phyloP scores from a whole-genome alignment of 2,797 vertebrate species.

The Antrozous pallidus region DNA sequence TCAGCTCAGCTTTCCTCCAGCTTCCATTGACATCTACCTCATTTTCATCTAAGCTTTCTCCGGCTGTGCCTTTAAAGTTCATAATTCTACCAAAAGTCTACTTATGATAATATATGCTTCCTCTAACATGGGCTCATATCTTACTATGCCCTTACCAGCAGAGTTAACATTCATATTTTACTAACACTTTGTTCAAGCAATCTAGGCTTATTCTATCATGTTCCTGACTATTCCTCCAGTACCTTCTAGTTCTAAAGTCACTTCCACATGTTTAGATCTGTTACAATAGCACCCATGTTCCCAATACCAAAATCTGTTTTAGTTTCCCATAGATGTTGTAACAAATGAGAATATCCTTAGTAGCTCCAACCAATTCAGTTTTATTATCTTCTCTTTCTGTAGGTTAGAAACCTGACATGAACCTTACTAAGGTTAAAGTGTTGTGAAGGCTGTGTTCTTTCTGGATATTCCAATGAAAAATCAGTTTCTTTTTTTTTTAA shows the following conservation, averaged over 20 bases:
- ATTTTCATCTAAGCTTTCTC: not conserved
- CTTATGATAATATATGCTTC: not conserved
- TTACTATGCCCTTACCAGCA: not conserved
- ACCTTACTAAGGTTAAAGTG: not conserved
- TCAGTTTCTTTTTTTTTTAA: too few species aligned
- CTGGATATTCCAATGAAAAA: not conserved
- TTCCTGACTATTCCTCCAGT: not conserved
- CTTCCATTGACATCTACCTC: not conserved
- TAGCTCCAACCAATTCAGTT: not conserved
- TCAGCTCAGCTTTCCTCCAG: not conserved
- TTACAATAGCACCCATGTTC: not conserved
- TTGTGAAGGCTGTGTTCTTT: not conserved
- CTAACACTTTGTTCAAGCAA: not conserved
- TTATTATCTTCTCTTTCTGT: not conserved
- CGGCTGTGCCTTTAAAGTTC: not conserved
- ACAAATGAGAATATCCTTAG: not conserved
- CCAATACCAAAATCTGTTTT: not conserved
- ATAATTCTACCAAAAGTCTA: not conserved
- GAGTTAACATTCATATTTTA: not conserved
- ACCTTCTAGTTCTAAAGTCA: not conserved
- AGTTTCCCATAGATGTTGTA: not conserved
- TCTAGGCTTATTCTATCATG: not conserved
- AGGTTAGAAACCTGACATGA: not conserved
- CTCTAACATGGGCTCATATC: too few species aligned
- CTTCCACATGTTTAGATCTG: not conserved